These are phyloP conservation scores for Neelides folsomi DNA, from an alignment of 2,888 invertebrate species.

Conservation along the genomic window DNA sequence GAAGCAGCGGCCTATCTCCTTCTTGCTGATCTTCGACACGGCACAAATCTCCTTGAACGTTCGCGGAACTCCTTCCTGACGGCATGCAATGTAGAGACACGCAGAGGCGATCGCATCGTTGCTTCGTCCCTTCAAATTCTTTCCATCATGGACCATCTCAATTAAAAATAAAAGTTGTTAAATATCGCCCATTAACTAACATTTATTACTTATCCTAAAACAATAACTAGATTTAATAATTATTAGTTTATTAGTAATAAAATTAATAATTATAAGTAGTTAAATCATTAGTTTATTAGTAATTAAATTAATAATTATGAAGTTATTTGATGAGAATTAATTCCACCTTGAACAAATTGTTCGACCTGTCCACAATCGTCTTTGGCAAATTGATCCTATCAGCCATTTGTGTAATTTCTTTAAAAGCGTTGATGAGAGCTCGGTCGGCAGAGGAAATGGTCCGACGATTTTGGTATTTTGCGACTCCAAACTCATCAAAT, in stretches of 20 bases:
- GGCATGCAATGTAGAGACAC: slow-evolving; percentile 94
- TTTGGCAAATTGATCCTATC: slow-evolving; percentile 93
- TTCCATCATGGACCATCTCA: slow-evolving; percentile 73
- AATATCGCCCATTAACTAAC: no score
- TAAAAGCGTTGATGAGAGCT: slow-evolving; percentile 86
- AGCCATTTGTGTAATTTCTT: slow-evolving; percentile 96
- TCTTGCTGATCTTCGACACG: slow-evolving; percentile 95
- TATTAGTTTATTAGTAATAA: no score
- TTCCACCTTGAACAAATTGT: slow-evolving; percentile 83
- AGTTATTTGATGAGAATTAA: no score
- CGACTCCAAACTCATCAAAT: slow-evolving; percentile 67
- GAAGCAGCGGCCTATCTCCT: slow-evolving; percentile 97
- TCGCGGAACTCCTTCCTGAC: slow-evolving; percentile 95
- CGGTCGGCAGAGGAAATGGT: slow-evolving; percentile 90
- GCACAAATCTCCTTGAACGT: slow-evolving; percentile 99
- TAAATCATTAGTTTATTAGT: no score
- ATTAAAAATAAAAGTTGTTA: no score
- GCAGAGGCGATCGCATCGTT: slow-evolving; percentile 98
- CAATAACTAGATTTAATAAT: background rate
- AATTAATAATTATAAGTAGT: slow-evolving; percentile 5
- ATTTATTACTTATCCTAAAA: no score
- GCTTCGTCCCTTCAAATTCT: slow-evolving; percentile 84
- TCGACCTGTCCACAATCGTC: slow-evolving; percentile 92
- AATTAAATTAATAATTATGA: no score
- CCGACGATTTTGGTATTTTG: slow-evolving; percentile 51